phyloP scores from a whole-genome alignment of 2,888 invertebrate genomes.

The Drosophila kanekoi region DNA sequence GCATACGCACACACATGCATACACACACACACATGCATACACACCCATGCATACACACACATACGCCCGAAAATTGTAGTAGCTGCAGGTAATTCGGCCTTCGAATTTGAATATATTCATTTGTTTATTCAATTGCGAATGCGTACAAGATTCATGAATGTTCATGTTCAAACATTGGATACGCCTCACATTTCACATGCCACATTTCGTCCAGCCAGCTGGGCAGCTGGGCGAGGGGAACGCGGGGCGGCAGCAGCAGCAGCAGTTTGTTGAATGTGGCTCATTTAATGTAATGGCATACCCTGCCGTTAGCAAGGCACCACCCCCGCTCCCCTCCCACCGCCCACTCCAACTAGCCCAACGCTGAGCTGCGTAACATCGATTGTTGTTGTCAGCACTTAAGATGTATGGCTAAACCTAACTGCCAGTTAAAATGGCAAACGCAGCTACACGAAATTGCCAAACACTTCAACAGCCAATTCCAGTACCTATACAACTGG shows the following conservation, averaged over 20 bases:
- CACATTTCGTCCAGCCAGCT: not conserved
- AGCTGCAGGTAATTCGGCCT: constrained; percentile 39
- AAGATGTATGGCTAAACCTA: constrained; percentile 22
- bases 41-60: constrained; percentile 5
- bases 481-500: not conserved
- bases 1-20: constrained; percentile 4
- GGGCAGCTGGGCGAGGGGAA: not conserved
- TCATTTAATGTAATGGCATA: constrained; percentile 25
- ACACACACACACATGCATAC: not conserved
- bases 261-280: constrained; percentile 13
- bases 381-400: constrained; percentile 22
- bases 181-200: constrained; percentile 28
- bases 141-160: constrained; percentile 45
- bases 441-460: constrained; percentile 23
- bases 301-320: not conserved
- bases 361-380: constrained; percentile 9
- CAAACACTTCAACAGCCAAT: constrained; percentile 16
- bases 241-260: not conserved
- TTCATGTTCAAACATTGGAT: constrained; percentile 28
- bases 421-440: constrained; percentile 38
- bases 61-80: constrained; percentile 18
- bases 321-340: not conserved
- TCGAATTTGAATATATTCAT: constrained; percentile 45
- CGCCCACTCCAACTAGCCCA: not conserved
- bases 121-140: constrained; percentile 60